phyloP scores from a whole-genome alignment of 2,113 vertebrate genomes.

The Rhinogobius similis region DNA sequence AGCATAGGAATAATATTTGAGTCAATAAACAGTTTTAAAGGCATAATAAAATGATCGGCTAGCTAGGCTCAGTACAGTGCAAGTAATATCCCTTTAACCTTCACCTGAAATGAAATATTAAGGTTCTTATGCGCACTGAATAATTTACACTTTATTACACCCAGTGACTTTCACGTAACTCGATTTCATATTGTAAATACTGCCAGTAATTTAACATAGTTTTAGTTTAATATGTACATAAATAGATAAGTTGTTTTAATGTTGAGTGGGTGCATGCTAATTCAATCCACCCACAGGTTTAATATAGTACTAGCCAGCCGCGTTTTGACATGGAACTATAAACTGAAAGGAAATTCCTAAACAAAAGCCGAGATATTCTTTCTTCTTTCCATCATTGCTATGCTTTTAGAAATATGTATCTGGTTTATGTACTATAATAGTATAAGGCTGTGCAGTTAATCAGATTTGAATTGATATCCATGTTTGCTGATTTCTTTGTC shows the following conservation, averaged over 20 bases:
- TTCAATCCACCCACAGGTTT: not conserved
- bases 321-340: not conserved
- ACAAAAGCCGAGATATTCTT: not conserved
- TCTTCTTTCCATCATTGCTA: no score
- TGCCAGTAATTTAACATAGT: no score
- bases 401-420: not conserved
- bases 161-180: not conserved
- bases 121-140: not conserved
- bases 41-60: slow-evolving; percentile 8
- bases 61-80: not conserved
- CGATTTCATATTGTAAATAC: slow-evolving; percentile 8
- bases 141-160: not conserved
- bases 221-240: not conserved
- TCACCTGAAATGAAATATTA: slow-evolving; percentile 13
- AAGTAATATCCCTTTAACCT: slow-evolving; percentile 12
- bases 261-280: not conserved
- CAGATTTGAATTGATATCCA: no score
- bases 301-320: not conserved
- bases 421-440: not conserved
- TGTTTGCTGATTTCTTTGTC: no score
- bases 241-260: not conserved
- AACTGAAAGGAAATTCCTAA: not conserved
- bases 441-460: no score
- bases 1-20: slow-evolving; percentile 4
- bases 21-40: slow-evolving; percentile 13